A percentile compares a stretch with the other conserved stretches of the same genome.
Conservation (phyloP, 2,113 vertebrate genomes). For the Podarcis muralis region DNA sequence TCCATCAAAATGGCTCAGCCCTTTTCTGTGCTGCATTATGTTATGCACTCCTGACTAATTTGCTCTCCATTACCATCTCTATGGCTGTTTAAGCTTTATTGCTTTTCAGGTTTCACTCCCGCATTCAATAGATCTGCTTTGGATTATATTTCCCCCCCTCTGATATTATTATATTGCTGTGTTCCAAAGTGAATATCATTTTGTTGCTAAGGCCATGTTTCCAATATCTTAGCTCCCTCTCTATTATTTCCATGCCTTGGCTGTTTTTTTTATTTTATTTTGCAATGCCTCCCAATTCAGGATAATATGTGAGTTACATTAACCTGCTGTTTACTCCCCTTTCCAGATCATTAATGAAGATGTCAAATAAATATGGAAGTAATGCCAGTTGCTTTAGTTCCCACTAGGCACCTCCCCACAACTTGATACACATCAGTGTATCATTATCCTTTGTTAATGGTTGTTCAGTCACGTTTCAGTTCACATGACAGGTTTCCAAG, state of each 20-base stretch:
- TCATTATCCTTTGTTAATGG: slow-evolving; percentile 39
- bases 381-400: slow-evolving; percentile 5
- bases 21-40: slow-evolving; percentile 35
- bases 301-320: slow-evolving; percentile 41
- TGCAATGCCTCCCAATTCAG: slow-evolving; percentile 39
- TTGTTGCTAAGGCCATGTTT: slow-evolving; percentile 29
- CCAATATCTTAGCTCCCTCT: slow-evolving; percentile 16
- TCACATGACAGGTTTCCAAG: slow-evolving; percentile 17
- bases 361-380: slow-evolving; percentile 21
- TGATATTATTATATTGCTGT: slow-evolving; percentile 21
- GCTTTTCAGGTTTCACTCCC: slow-evolving; percentile 50
- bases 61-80: slow-evolving; percentile 54
- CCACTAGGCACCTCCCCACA: slow-evolving; percentile 6
- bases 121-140: slow-evolving; percentile 1
- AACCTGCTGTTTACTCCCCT: slow-evolving; percentile 47
- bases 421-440: slow-evolving; percentile 20
- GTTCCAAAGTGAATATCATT: slow-evolving; percentile 44
- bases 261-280: slow-evolving; percentile 12
- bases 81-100: slow-evolving; percentile 52
- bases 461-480: slow-evolving; percentile 43
- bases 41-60: slow-evolving; percentile 55
- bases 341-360: slow-evolving; percentile 47
- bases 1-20: slow-evolving; percentile 37
- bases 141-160: slow-evolving; percentile 38
- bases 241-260: slow-evolving; percentile 20